Evolutionary conservation across 2,113 vertebrate genomes (phyloP).

Genomic region (Rhinoptilus africanus): DNA sequence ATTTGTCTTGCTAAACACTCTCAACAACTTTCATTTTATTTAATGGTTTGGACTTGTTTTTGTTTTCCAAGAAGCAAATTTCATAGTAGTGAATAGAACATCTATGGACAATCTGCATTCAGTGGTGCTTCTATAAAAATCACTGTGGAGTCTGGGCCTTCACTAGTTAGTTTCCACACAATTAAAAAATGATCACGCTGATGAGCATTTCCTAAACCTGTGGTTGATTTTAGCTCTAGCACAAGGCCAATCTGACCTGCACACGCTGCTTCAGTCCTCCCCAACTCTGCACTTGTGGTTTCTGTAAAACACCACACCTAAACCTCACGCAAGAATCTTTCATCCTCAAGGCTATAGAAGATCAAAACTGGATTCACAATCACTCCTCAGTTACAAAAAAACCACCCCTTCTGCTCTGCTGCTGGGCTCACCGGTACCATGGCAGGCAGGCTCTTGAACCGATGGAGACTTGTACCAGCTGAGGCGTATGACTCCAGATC

Average conservation of each 20-base stretch:
- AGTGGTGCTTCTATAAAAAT: neutral
- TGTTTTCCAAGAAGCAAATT: neutral
- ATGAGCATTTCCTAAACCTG: neutral
- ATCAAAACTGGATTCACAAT: neutral
- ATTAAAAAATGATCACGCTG: neutral
- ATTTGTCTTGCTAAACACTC: neutral
- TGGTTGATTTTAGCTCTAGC: neutral
- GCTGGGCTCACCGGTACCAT: neutral
- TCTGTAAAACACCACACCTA: neutral
- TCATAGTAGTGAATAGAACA: neutral
- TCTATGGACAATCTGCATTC: neutral
- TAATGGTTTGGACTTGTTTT: neutral
- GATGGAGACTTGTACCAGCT: neutral
- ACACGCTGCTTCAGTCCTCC: neutral
- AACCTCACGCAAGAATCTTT: neutral
- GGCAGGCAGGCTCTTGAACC: neutral
- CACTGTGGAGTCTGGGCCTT: neutral
- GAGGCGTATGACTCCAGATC: neutral
- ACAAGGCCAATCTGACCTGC: neutral
- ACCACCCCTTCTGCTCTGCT: neutral
- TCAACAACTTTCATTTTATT: neutral
- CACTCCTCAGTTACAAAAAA: neutral
- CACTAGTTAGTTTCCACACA: neutral
- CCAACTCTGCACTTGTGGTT: neutral
- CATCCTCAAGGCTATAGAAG: neutral